A percentile compares a stretch with the other conserved stretches of the same genome.
Conservation (phyloP, 2,888 invertebrate species). For the Schizaphis graminum region DNA sequence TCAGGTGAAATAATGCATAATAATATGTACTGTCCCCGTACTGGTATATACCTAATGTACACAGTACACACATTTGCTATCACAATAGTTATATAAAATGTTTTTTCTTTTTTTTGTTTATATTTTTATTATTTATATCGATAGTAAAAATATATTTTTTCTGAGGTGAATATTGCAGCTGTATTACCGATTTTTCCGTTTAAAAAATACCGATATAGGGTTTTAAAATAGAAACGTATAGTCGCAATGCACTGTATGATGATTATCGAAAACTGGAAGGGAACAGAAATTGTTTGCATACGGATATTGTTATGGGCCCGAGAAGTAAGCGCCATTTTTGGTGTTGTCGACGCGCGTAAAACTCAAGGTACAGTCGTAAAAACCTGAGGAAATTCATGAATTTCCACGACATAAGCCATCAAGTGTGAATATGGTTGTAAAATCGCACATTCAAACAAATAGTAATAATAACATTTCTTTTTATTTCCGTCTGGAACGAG, state of each 20-base stretch:
- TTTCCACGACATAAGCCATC: conserved; percentile 55
- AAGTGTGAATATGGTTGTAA: conserved; percentile 38
- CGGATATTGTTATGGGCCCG: conserved; percentile 1
- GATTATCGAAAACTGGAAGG: conserved; percentile 9
- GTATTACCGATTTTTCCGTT: neutral
- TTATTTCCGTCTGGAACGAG: conserved; percentile 44
- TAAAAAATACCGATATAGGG: neutral
- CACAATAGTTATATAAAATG: neutral
- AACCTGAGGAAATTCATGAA: conserved; percentile 50
- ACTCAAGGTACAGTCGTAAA: conserved; percentile 46
- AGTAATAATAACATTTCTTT: conserved; percentile 55
- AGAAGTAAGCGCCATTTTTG: conserved; percentile 13
- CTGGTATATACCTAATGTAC: neutral
- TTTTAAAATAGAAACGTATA: neutral
- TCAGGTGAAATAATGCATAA: neutral
- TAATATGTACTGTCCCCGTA: neutral
- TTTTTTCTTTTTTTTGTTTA: neutral
- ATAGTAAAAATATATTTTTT: neutral
- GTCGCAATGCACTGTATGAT: neutral
- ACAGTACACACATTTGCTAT: neutral
- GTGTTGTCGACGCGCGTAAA: conserved; percentile 17
- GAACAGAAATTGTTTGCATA: neutral
- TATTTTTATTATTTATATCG: neutral
- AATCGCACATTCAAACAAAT: conserved; percentile 45
- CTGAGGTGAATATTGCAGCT: neutral